phyloP scores from a whole-genome alignment of 2,797 vertebrate genomes.

The Acanthopagrus latus region DNA sequence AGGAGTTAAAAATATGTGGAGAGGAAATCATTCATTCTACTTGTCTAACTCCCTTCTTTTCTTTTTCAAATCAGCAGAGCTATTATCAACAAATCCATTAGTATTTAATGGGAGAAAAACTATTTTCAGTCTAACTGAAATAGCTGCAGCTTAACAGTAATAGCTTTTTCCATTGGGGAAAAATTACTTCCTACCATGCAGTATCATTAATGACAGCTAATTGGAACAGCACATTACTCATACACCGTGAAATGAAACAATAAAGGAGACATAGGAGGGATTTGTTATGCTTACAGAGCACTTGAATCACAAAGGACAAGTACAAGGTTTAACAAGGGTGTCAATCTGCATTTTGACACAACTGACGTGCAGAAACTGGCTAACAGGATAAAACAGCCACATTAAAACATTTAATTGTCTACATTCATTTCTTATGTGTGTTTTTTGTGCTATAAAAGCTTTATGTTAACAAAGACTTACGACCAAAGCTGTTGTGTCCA shows the following conservation, averaged over 20 bases:
- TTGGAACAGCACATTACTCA: conserved; percentile 56
- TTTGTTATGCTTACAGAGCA: conserved; percentile 41
- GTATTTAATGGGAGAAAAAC: conserved; percentile 56
- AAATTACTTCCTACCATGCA: conserved; percentile 42
- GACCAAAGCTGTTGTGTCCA: conserved; percentile 90
- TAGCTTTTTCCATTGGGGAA: conserved; percentile 45
- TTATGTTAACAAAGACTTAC: conserved; percentile 83
- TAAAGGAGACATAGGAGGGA: conserved; percentile 52
- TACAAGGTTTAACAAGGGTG: conserved; percentile 15
- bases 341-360: conserved; percentile 8
- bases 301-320: conserved; percentile 40
- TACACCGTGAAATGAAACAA: conserved; percentile 68
- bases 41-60: conserved; percentile 12
- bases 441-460: conserved; percentile 3
- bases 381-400: conserved; percentile 1
- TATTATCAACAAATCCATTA: conserved; percentile 62
- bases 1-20: conserved; percentile 11
- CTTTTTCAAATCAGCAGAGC: conserved; percentile 15
- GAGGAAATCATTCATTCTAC: conserved; percentile 27
- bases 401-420: conserved; percentile 7
- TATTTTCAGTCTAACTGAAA: conserved; percentile 60
- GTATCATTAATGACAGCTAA: conserved; percentile 65
- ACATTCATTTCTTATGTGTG: not conserved
- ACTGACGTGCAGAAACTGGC: conserved; percentile 5
- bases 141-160: conserved; percentile 57